These are phyloP conservation scores for Danio albolineatus DNA, from an alignment of 2,797 vertebrate species.

Conservation along the genomic window DNA sequence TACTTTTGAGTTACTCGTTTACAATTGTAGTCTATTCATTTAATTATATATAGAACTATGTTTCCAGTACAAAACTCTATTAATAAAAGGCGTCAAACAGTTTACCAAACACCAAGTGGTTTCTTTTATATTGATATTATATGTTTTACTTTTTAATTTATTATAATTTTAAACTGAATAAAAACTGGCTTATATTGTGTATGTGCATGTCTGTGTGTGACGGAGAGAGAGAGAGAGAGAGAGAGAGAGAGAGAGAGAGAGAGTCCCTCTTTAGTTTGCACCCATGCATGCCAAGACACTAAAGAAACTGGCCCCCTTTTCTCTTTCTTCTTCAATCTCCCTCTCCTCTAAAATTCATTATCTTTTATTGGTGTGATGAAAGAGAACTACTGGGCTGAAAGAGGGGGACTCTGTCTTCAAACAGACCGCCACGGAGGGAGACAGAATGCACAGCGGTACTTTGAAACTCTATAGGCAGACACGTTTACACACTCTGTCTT, in stretches of 20 bases:
- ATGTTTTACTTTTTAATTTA: not conserved
- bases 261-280: constrained; percentile 56
- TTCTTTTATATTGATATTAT: not conserved
- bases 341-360: constrained; percentile 69
- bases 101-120: not conserved
- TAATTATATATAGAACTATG: too few relatives aligned
- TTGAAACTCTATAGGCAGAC: constrained; percentile 69
- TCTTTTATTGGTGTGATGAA: constrained; percentile 74
- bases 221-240: too few relatives aligned
- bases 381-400: constrained; percentile 76
- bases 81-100: not conserved
- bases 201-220: too few relatives aligned
- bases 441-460: constrained; percentile 66
- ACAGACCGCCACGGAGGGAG: constrained; percentile 69
- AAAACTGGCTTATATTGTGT: too few relatives aligned
- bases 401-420: constrained; percentile 72
- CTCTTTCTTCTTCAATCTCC: constrained; percentile 54
- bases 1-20: too few relatives aligned
- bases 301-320: constrained; percentile 54
- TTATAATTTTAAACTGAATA: not conserved
- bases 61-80: too few relatives aligned
- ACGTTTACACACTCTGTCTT: constrained; percentile 46
- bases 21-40: too few relatives aligned
- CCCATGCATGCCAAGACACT: constrained; percentile 64
- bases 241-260: not conserved